Evolutionary conservation across 37 sponge, comb jelly and placozoan genomes (phyloP).

Genomic region (Amphimedon queenslandica): DNA sequence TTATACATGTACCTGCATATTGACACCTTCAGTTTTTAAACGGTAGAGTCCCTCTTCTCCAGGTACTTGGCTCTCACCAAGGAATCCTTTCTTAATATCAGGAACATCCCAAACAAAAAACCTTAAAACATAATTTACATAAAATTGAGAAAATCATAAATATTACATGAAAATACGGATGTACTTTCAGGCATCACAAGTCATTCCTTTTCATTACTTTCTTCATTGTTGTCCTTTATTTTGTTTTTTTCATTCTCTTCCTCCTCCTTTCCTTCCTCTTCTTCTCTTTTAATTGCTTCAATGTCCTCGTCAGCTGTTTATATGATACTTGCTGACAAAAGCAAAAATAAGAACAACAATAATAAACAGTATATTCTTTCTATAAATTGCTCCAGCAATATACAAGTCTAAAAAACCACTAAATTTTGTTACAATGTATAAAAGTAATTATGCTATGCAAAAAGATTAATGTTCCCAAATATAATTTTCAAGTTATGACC

Average conservation of each 20-base stretch:
- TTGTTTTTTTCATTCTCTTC: constrained; percentile 14
- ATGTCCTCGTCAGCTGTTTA: not conserved
- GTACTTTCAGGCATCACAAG: constrained; percentile 27
- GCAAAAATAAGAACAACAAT: no score
- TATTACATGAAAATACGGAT: not conserved
- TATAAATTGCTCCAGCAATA: no score
- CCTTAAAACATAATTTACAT: no score
- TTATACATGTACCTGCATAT: constrained; percentile 73
- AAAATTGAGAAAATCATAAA: not conserved
- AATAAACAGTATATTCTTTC: no score
- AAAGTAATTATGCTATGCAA: no score
- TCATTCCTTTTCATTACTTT: no score
- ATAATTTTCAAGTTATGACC: no score
- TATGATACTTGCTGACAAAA: no score
- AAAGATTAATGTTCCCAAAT: no score
- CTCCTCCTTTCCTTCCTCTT: constrained; percentile 47
- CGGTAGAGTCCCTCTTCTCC: constrained; percentile 34
- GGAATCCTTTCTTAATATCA: constrained; percentile 59
- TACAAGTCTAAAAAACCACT: no score
- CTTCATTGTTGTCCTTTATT: constrained; percentile 27
- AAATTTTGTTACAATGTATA: no score
- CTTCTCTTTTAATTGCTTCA: constrained; percentile 54
- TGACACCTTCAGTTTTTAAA: constrained; percentile 84
- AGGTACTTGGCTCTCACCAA: constrained; percentile 36
- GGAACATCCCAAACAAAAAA: constrained; percentile 65